Base-by-base conservation (phyloP, 2,797 vertebrate genomes). In the Sebastes goodei region DNA sequence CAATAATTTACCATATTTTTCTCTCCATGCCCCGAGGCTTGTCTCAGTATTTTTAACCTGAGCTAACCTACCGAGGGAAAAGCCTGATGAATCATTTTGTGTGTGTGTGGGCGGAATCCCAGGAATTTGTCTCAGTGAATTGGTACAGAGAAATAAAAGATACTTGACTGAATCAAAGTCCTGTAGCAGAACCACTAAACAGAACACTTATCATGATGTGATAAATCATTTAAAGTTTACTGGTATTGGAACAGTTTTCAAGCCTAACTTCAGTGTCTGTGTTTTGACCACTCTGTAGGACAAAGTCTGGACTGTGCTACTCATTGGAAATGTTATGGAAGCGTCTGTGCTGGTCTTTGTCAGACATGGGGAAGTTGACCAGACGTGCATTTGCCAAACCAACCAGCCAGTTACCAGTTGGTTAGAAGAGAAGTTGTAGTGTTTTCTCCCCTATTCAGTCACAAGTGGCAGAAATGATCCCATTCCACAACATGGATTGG, bases 11-110 rank as follows among this genome's bases (percentile, higher is more conserved):
- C 5, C 30, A 33, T n/a, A 27, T 46, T 59, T 71, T 30, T 7
- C n/a, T 21, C 20, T 55, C n/a, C 8, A 9, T 63, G 70, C 56
- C 85, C 63, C 0, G 1, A 63, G 71, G 85, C 61, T 23, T 7
- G 46, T 74, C 65, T 76, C 56, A 5, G 49, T 63, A 71, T 30
- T 78, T 78, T 53, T 72, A 76, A 74, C 23, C 71, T 72, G 57
- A 76, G 76, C 49, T 68, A 66, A 74, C 60, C 60, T 60, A 56
- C 67, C 61, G 63, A n/a, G 30, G 49, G 52, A 64, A 74, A 76
- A 60, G 60, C 57, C 72, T 63, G 25, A 59, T 79, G 56, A 79
- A 57, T 68, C 67, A 74, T 10, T 55, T 1, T 59, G 25, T 64
- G 21, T 49, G 70, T 32, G 53, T 32, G 38, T 61, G 30, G 61